Conservation (phyloP, 2,113 vertebrate species). For the Osmerus mordax region DNA sequence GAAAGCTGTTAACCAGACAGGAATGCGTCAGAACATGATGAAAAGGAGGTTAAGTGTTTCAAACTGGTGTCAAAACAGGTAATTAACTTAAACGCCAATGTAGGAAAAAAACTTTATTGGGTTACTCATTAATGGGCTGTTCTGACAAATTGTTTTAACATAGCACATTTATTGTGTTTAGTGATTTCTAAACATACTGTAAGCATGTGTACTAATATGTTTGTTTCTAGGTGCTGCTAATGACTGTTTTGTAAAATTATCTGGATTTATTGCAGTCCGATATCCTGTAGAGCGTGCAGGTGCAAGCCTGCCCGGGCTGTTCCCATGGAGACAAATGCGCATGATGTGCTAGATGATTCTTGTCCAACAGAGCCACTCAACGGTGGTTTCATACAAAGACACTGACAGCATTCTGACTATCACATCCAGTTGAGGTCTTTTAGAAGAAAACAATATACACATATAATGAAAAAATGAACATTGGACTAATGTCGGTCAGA, state of each 20-base stretch:
- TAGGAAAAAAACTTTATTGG: too few species aligned
- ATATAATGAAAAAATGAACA: background rate
- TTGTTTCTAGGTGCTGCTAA: background rate
- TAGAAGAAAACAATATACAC: background rate
- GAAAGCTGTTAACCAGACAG: background rate
- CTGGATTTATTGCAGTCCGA: background rate
- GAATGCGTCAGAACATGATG: background rate
- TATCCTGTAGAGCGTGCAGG: constrained; percentile 5
- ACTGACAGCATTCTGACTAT: background rate
- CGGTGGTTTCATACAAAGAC: background rate
- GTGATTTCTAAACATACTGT: background rate
- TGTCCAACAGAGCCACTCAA: background rate
- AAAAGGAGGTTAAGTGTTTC: background rate
- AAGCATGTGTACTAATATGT: background rate
- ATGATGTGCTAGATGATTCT: background rate
- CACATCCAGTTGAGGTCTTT: background rate
- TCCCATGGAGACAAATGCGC: constrained; percentile 13
- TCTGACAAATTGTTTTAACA: background rate
- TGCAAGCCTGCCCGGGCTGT: background rate
- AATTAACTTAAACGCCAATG: background rate
- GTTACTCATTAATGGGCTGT: too few species aligned
- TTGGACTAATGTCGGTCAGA: background rate
- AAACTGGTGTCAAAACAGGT: background rate
- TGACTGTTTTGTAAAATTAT: background rate
- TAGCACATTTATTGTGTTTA: background rate